Conservation (phyloP, 2,888 invertebrate species). For the Harpagoxenus sublaevis region DNA sequence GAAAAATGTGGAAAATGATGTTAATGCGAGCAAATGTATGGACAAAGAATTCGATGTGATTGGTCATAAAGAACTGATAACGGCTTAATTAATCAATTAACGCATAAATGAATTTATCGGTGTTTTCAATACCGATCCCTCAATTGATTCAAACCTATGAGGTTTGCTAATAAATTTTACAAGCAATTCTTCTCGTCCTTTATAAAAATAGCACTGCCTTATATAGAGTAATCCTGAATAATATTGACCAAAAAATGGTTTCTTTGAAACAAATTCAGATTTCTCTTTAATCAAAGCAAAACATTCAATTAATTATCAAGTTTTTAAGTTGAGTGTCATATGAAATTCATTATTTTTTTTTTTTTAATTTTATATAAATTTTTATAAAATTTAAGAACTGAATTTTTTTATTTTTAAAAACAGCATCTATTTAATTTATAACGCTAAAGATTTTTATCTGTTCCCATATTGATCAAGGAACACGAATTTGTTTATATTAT, state of each 20-base stretch:
- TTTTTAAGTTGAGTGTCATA: not conserved
- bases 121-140: not conserved
- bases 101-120: conserved; percentile 2
- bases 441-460: no score
- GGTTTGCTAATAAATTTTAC: conserved; percentile 21
- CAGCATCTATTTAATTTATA: not conserved
- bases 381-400: not conserved
- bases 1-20: not conserved
- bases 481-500: conserved; percentile 3
- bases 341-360: not conserved
- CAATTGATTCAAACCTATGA: not conserved
- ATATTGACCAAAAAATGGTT: not conserved
- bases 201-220: not conserved
- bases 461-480: not conserved
- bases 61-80: not conserved
- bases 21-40: not conserved
- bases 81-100: conserved; percentile 20
- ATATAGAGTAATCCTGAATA: conserved; percentile 19
- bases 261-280: not conserved
- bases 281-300: not conserved
- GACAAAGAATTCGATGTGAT: not conserved
- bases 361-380: not conserved
- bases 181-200: conserved; percentile 12
- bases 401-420: not conserved
- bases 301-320: not conserved